Conservation (phyloP, 2,797 vertebrate genomes). For the Falco biarmicus region DNA sequence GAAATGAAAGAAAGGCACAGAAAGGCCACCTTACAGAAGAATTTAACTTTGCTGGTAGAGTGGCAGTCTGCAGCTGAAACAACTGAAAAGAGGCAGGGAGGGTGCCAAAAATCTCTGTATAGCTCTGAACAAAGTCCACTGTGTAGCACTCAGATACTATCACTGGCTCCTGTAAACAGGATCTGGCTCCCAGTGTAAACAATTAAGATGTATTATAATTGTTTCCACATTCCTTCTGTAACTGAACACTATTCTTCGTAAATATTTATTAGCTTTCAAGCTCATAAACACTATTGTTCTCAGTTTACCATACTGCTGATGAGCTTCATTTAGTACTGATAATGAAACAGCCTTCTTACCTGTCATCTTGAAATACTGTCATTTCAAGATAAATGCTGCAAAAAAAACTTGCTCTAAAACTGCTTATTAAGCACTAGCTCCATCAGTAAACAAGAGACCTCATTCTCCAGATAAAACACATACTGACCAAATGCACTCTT, state of each 20-base stretch:
- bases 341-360: not conserved
- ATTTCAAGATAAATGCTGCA: not conserved
- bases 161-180: not conserved
- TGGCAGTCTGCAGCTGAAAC: not conserved
- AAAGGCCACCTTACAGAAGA: not conserved
- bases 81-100: not conserved
- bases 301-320: not conserved
- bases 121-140: not conserved
- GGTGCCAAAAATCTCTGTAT: not conserved
- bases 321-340: not conserved
- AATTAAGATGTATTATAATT: not conserved
- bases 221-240: not conserved
- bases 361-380: too few species aligned
- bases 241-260: not conserved
- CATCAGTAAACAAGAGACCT: not conserved
- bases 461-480: not conserved
- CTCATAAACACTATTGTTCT: not conserved
- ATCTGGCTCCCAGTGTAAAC: not conserved
- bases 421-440: not conserved
- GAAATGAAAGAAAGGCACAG: not conserved
- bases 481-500: not conserved
- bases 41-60: not conserved
- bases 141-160: too few species aligned
- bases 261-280: not conserved
- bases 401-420: not conserved